Evolutionary conservation across 2,888 invertebrate species (phyloP).

Genomic region (Drymonia ruficornis): DNA sequence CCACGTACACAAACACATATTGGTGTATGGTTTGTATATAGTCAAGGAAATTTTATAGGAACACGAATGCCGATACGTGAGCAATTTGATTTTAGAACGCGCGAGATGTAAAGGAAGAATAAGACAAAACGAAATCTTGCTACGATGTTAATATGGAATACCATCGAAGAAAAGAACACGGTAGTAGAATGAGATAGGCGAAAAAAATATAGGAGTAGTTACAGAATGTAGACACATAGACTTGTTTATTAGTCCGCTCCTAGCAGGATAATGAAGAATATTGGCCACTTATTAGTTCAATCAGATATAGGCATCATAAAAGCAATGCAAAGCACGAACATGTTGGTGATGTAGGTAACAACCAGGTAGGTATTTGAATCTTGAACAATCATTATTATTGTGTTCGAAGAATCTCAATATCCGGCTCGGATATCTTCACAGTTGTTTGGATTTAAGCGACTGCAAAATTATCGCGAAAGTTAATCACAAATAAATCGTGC

Average conservation of each 20-base stretch:
- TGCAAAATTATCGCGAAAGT: slow-evolving; percentile 13
- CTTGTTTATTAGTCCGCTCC: slow-evolving; percentile 1
- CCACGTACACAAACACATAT: slow-evolving; percentile 22
- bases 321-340: too few relatives aligned
- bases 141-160: too few relatives aligned
- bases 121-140: too few relatives aligned
- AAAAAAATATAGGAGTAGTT: too few relatives aligned
- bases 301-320: too few relatives aligned
- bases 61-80: not conserved
- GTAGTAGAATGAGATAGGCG: too few relatives aligned
- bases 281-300: slow-evolving; percentile 35
- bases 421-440: not conserved
- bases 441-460: not conserved
- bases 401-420: slow-evolving; percentile 20
- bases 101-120: not conserved
- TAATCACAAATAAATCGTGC: slow-evolving; percentile 38
- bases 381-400: slow-evolving; percentile 31
- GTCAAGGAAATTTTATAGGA: not conserved
- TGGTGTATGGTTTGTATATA: not conserved
- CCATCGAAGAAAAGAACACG: too few relatives aligned
- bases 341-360: too few relatives aligned
- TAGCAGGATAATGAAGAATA: slow-evolving; percentile 29
- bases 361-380: slow-evolving; percentile 31
- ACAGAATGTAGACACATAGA: not conserved
- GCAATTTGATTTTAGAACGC: not conserved